A percentile compares a stretch with the other conserved stretches of the same genome.
Evolutionary conservation across 1,140 invertebrate species (phyloP).

Genomic region (Platyscapa corneri): DNA sequence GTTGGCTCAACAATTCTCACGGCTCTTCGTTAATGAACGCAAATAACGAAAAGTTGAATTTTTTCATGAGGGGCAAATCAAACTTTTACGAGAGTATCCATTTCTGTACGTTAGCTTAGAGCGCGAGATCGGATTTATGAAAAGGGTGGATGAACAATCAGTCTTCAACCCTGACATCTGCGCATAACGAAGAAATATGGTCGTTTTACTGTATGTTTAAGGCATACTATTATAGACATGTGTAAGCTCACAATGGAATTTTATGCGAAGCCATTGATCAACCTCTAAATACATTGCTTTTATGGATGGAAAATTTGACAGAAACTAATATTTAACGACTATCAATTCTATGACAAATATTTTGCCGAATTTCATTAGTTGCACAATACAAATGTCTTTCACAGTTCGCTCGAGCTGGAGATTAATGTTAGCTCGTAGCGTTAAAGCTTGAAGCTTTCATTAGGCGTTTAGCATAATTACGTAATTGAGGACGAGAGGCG

Average conservation of each 20-base stretch:
- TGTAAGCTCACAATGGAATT: conserved; percentile 12
- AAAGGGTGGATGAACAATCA: conserved; percentile 23
- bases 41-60: conserved; percentile 2
- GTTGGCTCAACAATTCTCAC: neutral
- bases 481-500: neutral
- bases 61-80: conserved; percentile 22
- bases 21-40: conserved; percentile 27
- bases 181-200: conserved; percentile 45
- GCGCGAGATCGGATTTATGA: neutral
- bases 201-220: conserved; percentile 29
- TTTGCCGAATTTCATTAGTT: neutral
- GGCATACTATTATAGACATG: conserved; percentile 6
- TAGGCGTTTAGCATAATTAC: neutral
- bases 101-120: neutral
- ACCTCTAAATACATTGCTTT: neutral
- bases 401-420: neutral
- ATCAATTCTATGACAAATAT: neutral
- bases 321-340: neutral
- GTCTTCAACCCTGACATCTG: conserved; percentile 33
- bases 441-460: neutral
- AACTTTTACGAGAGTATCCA: conserved; percentile 33
- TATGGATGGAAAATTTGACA: neutral
- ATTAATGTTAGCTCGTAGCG: neutral
- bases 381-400: neutral
- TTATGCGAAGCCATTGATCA: conserved; percentile 14